Base-by-base conservation (phyloP, 1,140 invertebrate genomes). In the Nixonia krombeini region DNA sequence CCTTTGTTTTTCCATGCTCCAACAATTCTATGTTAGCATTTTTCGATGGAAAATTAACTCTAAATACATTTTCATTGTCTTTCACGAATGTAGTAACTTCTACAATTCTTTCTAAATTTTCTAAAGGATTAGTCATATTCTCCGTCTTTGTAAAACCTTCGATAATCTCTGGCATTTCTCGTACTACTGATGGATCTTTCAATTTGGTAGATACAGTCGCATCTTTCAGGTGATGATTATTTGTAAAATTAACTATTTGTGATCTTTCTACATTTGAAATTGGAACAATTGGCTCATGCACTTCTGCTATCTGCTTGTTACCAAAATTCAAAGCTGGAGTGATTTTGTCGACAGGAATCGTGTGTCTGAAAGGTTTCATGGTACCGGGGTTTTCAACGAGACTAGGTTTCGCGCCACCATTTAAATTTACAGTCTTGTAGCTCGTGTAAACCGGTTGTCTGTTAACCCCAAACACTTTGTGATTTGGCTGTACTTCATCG, bases 321-420 rank as follows among this genome's bases (percentile, higher is more conserved):
- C 42, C 21, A 33, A 12, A 35, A 0, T 57, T 41, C 4, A 72
- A 41, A 7, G 25, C 75, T 0, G 83, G 72, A 52, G 85, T 84
- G 41, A 91, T 89, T 83, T 91, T 91, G 65, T 91, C 89, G 2
- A 91, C 88, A 1, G 89, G 90, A 68, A 91, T 88, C 6, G 89
- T 89, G 72, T 91, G 89, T 31, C 88, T 76, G 28, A 85, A 85
- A 0, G 84, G 82, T 42, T 80, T 85, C 1, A 79, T 37, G 3
- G 80, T 83, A 0, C 76, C 81, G 0, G 76, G 72, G 35, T 78
- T 73, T 12, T 80, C 75, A 3, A 85, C 78, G 5, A 85, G 42
- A 44, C 75, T 76, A 0, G 80, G 74, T 21, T 72, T 80, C 0
- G 73, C 55, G 1, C 13, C 72, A 0, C 73, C 82, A 23, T 75